Percentiles rank a stretch among this genome's conserved stretches.
These are phyloP conservation scores for Sander lucioperca DNA, from an alignment of 2,113 vertebrate genomes.

Conservation along the genomic window DNA sequence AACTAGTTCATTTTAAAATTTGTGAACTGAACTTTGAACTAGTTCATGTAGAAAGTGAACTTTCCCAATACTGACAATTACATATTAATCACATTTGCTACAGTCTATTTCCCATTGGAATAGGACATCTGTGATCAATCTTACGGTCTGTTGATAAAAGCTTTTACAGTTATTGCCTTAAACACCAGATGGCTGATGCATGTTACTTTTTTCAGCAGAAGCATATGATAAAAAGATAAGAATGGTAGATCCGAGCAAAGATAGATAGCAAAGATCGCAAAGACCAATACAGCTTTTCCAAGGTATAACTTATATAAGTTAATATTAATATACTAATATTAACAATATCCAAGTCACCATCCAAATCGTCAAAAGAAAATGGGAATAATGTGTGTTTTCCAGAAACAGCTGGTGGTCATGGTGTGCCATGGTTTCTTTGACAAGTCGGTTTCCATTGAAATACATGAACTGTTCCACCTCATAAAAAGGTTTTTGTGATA, in stretches of 20 bases:
- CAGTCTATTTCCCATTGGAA: conserved; percentile 30
- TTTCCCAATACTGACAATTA: neutral
- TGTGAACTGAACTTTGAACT: no score
- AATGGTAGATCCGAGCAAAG: neutral
- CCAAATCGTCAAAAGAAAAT: neutral
- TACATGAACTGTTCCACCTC: no score
- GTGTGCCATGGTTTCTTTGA: no score
- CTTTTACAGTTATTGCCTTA: conserved; percentile 29
- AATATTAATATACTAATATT: no score
- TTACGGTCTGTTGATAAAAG: conserved; percentile 21
- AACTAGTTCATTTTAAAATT: no score
- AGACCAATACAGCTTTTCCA: neutral
- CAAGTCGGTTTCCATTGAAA: no score
- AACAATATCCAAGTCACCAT: neutral
- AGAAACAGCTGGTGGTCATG: no score
- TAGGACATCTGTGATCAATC: conserved; percentile 36
- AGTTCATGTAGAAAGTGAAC: no score
- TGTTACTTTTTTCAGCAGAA: conserved; percentile 2
- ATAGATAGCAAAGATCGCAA: neutral
- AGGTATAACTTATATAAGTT: neutral
- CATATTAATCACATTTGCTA: conserved; percentile 29
- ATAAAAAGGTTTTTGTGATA: no score
- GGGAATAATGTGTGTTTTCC: no score
- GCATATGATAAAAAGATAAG: neutral
- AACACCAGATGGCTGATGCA: conserved; percentile 18